phyloP scores from a whole-genome alignment of 1,140 invertebrate genomes.

The Formica selysi region DNA sequence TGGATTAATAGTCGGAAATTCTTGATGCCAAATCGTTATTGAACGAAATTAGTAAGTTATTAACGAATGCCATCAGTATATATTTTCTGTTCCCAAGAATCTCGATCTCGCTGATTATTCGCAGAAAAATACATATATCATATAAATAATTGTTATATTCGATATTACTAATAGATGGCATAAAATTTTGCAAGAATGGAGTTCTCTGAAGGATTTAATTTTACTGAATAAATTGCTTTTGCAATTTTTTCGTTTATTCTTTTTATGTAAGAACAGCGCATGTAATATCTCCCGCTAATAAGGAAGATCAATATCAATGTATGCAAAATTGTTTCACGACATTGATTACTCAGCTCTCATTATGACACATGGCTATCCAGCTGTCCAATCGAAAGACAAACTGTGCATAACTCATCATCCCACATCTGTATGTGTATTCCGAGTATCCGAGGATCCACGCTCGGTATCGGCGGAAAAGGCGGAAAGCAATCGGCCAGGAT shows the following conservation, averaged over 20 bases:
- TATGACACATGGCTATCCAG: not conserved
- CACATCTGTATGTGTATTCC: slow-evolving; percentile 6
- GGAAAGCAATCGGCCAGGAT: not conserved
- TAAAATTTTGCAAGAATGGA: not conserved
- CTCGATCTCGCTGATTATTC: not conserved
- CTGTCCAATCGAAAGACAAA: slow-evolving; percentile 37
- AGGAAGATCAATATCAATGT: not conserved
- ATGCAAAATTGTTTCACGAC: slow-evolving; percentile 7
- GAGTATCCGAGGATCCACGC: slow-evolving; percentile 3
- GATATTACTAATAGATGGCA: not conserved
- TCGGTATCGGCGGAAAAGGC: not conserved
- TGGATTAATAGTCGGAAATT: not conserved
- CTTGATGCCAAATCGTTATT: not conserved
- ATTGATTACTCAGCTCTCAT: slow-evolving; percentile 11
- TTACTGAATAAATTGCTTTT: not conserved
- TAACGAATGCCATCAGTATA: not conserved
- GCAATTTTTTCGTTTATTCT: not conserved
- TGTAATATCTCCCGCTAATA: not conserved
- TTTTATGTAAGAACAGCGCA: not conserved
- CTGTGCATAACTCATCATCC: slow-evolving; percentile 29
- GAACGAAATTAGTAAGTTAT: slow-evolving; percentile 26
- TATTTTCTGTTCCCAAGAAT: not conserved
- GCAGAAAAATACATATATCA: not conserved
- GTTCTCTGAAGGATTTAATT: not conserved
- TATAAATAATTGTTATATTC: not conserved